Conservation (phyloP, 2,888 invertebrate genomes). For the Temnothorax unifasciatus region DNA sequence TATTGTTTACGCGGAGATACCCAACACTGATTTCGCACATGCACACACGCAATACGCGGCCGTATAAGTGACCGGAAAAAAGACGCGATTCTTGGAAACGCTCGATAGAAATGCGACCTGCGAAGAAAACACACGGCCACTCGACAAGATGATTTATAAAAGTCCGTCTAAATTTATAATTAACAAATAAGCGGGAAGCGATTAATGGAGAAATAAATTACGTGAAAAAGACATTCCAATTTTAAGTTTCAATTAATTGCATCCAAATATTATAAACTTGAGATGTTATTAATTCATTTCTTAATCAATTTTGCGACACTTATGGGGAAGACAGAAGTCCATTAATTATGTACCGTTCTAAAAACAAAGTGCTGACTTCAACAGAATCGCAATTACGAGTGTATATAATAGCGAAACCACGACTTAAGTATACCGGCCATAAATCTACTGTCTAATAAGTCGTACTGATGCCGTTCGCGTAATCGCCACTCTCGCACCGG, state of each 20-base stretch:
- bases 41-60: not conserved
- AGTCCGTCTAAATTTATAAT: too few species aligned
- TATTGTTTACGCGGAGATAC: slow-evolving; percentile 47
- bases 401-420: not conserved
- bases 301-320: not conserved
- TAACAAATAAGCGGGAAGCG: not conserved
- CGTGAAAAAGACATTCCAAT: not conserved
- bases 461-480: not conserved
- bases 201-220: not conserved
- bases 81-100: not conserved
- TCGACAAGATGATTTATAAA: not conserved
- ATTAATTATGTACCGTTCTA: slow-evolving; percentile 7
- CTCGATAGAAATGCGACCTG: not conserved
- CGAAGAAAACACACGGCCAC: not conserved
- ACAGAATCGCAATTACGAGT: slow-evolving; percentile 5
- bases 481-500: slow-evolving; percentile 3
- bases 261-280: not conserved
- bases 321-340: not conserved
- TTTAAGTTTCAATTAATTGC: not conserved
- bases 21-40: slow-evolving; percentile 25
- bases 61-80: slow-evolving; percentile 6
- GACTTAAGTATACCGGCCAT: slow-evolving; percentile 4
- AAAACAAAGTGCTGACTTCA: slow-evolving; percentile 3
- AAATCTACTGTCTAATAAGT: slow-evolving; percentile 15
- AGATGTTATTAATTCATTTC: slow-evolving; percentile 5